These are phyloP conservation scores for Acrobasis suavella DNA, from an alignment of 2,888 invertebrate species.

Conservation along the genomic window DNA sequence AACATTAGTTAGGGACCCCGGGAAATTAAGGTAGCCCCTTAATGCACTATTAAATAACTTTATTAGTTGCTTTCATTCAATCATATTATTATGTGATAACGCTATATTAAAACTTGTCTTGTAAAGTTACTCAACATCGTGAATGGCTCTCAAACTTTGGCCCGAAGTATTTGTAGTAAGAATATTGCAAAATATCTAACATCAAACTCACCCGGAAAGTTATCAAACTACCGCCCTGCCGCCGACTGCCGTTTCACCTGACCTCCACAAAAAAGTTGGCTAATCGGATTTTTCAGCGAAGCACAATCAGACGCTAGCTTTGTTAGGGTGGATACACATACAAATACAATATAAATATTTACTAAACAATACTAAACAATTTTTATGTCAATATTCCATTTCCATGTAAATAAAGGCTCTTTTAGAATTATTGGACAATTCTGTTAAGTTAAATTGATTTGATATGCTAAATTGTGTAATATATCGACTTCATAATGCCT, in stretches of 20 bases:
- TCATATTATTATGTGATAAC: too few species aligned
- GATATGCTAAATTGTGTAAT: too few species aligned
- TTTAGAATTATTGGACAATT: too few species aligned
- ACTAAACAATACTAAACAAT: slow-evolving; percentile 2
- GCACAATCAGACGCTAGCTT: slow-evolving; percentile 32
- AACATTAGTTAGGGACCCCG: too few species aligned
- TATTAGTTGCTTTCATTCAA: too few species aligned
- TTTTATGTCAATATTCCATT: too few species aligned
- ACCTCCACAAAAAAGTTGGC: slow-evolving; percentile 31
- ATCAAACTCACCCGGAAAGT: slow-evolving; percentile 30
- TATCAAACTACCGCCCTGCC: slow-evolving; percentile 32
- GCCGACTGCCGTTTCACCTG: slow-evolving; percentile 32
- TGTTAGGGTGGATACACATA: slow-evolving; percentile 23
- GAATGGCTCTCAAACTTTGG: neutral
- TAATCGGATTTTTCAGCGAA: slow-evolving; percentile 32
- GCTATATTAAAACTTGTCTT: too few species aligned
- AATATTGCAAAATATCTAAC: slow-evolving; percentile 27
- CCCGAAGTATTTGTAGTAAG: slow-evolving; percentile 8
- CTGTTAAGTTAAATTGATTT: too few species aligned
- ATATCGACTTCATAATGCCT: too few species aligned
- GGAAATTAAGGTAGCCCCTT: too few species aligned
- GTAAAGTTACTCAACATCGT: neutral
- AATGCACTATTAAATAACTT: too few species aligned
- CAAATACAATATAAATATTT: neutral
- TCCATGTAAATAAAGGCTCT: too few species aligned